These are phyloP conservation scores for Ictidomys tridecemlineatus DNA, from an alignment of 2,113 vertebrate genomes.

Conservation along the genomic window DNA sequence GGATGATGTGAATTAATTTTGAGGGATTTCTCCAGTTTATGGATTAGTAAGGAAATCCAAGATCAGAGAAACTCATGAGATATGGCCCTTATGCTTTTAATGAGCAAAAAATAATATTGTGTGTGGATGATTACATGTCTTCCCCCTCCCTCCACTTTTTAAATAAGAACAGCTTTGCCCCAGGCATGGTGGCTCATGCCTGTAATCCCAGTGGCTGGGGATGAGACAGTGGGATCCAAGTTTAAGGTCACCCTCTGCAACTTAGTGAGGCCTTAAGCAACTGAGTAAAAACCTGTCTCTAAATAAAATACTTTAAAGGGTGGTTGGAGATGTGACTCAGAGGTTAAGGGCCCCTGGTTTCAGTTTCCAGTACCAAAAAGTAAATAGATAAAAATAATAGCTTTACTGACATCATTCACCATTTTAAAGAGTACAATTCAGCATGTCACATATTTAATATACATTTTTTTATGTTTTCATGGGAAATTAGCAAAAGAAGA, in stretches of 20 bases:
- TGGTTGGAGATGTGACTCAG: too few relatives aligned
- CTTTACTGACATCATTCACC: neutral
- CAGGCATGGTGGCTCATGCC: too few relatives aligned
- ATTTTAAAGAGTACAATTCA: neutral
- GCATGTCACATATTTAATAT: slow-evolving; percentile 38
- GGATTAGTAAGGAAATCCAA: slow-evolving; percentile 15
- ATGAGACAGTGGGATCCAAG: too few relatives aligned
- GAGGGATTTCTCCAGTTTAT: neutral
- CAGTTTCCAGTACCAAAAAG: too few relatives aligned
- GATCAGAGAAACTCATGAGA: neutral
- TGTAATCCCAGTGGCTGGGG: too few relatives aligned
- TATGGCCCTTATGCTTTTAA: neutral
- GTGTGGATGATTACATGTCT: neutral
- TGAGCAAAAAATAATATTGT: neutral
- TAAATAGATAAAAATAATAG: neutral
- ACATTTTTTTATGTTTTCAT: slow-evolving; percentile 1
- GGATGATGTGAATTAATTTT: neutral
- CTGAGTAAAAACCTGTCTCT: too few relatives aligned
- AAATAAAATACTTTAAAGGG: too few relatives aligned
- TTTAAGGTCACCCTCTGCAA: too few relatives aligned
- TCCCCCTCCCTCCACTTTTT: neutral
- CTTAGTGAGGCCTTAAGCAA: too few relatives aligned
- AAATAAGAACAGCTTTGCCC: neutral
- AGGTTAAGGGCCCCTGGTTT: too few relatives aligned
- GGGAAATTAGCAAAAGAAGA: neutral